These are phyloP conservation scores for Brachionus manjavacas DNA, from an alignment of 1,140 invertebrate species.

Conservation along the genomic window DNA sequence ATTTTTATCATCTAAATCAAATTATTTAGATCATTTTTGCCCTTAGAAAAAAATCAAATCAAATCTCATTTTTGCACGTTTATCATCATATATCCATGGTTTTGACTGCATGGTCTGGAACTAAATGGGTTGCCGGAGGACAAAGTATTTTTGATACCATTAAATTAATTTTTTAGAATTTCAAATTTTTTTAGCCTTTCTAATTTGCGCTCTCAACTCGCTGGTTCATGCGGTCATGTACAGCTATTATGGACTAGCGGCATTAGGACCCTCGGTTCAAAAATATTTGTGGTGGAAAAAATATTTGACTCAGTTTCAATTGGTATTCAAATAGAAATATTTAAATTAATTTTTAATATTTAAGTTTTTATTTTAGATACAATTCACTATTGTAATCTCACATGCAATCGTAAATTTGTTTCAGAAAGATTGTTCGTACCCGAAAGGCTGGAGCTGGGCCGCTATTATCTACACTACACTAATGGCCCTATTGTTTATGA, in stretches of 20 bases:
- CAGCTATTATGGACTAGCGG: constrained; percentile 67
- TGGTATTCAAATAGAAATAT: constrained; percentile 46
- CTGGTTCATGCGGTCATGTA: constrained; percentile 77
- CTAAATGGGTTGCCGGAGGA: constrained; percentile 47
- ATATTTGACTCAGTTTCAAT: constrained; percentile 55
- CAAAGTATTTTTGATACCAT: not conserved
- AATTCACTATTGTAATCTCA: constrained; percentile 17
- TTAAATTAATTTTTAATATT: not conserved
- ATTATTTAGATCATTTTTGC: constrained; percentile 49
- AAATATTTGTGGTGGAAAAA: constrained; percentile 59
- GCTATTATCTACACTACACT: not conserved
- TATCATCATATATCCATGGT: constrained; percentile 63
- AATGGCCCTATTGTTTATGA: constrained; percentile 6
- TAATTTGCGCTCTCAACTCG: constrained; percentile 60
- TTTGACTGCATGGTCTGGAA: constrained; percentile 49
- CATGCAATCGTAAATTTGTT: constrained; percentile 29
- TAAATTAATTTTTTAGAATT: not conserved
- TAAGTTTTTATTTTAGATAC: not conserved
- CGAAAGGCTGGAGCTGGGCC: constrained; percentile 13
- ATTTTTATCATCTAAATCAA: not conserved
- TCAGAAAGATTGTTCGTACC: constrained; percentile 17
- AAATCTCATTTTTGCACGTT: constrained; percentile 72
- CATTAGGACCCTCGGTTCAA: constrained; percentile 58
- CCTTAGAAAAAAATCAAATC: constrained; percentile 69
- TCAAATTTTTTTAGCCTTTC: constrained; percentile 43